phyloP scores from a whole-genome alignment of 2,113 vertebrate genomes.

The Galbula dea region DNA sequence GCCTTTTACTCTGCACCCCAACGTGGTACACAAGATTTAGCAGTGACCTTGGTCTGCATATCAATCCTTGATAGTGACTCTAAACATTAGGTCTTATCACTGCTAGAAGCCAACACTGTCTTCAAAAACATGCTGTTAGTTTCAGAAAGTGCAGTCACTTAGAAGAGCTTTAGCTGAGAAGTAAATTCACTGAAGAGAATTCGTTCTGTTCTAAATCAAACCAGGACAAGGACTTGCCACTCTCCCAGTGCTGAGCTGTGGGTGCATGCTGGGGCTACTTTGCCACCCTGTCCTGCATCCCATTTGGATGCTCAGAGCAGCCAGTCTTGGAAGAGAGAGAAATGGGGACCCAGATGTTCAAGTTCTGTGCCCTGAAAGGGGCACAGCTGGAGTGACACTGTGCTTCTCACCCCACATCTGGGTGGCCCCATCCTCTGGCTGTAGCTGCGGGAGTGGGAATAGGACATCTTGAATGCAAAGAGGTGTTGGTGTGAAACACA shows the following conservation, averaged over 20 bases:
- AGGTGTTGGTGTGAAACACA: neutral
- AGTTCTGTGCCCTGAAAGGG: neutral
- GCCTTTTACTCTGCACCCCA: too few species aligned
- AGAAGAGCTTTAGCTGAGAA: too few species aligned
- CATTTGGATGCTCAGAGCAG: neutral
- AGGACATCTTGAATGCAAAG: neutral
- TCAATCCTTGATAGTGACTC: too few species aligned
- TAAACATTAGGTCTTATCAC: too few species aligned
- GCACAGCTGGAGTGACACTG: neutral
- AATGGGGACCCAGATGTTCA: rapidly evolving
- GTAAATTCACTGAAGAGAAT: too few species aligned
- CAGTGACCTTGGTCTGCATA: too few species aligned
- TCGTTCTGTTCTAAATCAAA: too few species aligned
- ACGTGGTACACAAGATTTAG: too few species aligned
- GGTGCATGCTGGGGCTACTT: neutral
- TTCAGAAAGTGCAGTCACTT: too few species aligned
- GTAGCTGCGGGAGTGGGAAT: neutral
- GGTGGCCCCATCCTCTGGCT: neutral
- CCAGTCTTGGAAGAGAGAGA: neutral
- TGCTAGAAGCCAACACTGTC: too few species aligned
- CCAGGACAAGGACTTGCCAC: too few species aligned
- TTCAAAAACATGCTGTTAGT: too few species aligned
- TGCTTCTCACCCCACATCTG: neutral
- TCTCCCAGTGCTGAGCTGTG: neutral
- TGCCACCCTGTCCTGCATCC: neutral